phyloP scores from a whole-genome alignment of 2,888 invertebrate genomes.

The Hesperia comma region DNA sequence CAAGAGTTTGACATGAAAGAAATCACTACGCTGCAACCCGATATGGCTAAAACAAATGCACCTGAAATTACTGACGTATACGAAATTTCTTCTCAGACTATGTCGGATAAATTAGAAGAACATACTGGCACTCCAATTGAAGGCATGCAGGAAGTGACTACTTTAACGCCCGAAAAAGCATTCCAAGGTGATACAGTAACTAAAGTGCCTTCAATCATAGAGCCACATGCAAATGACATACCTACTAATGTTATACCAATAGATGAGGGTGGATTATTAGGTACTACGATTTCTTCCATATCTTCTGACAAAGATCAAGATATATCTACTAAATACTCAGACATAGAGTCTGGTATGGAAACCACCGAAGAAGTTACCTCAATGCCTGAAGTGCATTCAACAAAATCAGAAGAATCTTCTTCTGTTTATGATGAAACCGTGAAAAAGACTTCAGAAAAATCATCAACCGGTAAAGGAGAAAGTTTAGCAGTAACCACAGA shows the following conservation, averaged over 20 bases:
- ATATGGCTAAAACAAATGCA: neutral
- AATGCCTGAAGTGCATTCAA: conserved; percentile 13
- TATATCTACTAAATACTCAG: conserved; percentile 2
- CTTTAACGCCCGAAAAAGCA: conserved; percentile 13
- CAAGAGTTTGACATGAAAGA: conserved; percentile 13
- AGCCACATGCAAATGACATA: neutral
- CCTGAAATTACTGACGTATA: neutral
- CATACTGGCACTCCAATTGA: neutral
- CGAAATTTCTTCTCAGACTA: neutral
- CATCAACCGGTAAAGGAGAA: conserved; percentile 10
- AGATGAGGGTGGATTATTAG: neutral
- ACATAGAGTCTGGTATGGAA: neutral
- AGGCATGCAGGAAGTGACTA: conserved; percentile 1
- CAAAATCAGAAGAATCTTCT: conserved; percentile 8
- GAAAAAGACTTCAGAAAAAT: conserved; percentile 7
- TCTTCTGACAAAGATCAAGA: conserved; percentile 12
- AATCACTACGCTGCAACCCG: conserved; percentile 11
- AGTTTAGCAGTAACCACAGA: conserved; percentile 18
- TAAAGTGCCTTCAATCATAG: neutral
- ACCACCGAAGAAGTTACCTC: neutral
- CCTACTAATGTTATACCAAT: neutral
- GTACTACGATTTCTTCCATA: conserved; percentile 13
- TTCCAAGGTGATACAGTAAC: conserved; percentile 19
- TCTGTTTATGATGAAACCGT: conserved; percentile 10
- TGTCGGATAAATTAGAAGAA: neutral